phyloP scores from a whole-genome alignment of 2,113 vertebrate species.

The Gasterosteus nipponicus region DNA sequence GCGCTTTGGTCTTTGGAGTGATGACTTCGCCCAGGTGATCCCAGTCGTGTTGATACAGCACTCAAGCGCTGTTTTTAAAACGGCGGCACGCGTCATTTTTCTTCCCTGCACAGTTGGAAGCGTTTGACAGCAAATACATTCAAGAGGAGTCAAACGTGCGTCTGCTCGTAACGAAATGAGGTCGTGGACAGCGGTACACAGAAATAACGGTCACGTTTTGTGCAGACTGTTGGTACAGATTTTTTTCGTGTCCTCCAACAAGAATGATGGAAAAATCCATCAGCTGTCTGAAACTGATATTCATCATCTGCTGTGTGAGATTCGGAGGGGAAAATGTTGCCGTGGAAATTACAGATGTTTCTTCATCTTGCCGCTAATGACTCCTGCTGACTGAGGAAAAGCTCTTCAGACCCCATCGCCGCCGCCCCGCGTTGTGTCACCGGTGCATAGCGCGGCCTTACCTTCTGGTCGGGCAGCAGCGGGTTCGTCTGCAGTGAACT shows the following conservation, averaged over 20 bases:
- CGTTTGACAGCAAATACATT: slow-evolving; percentile 43
- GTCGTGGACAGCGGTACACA: slow-evolving; percentile 17
- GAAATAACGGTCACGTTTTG: slow-evolving; percentile 51
- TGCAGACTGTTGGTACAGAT: slow-evolving; percentile 50
- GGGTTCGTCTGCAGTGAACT: slow-evolving; percentile 99
- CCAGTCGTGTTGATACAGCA: slow-evolving; percentile 88
- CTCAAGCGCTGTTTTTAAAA: slow-evolving; percentile 80
- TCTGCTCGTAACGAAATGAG: slow-evolving; percentile 35
- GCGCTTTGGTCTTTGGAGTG: slow-evolving; percentile 76
- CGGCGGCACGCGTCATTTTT: slow-evolving; percentile 10
- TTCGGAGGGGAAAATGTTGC: slow-evolving; percentile 94
- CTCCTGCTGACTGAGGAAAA: slow-evolving; percentile 53
- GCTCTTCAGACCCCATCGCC: slow-evolving; percentile 6
- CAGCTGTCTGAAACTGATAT: slow-evolving; percentile 95
- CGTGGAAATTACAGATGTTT: slow-evolving; percentile 88
- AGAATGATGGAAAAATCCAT: slow-evolving; percentile 96
- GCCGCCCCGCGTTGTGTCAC: not conserved
- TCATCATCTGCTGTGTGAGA: slow-evolving; percentile 94
- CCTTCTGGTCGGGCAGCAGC: slow-evolving; percentile 99
- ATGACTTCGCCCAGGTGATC: slow-evolving; percentile 89
- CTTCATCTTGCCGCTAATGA: slow-evolving; percentile 48
- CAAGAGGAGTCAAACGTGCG: slow-evolving; percentile 39
- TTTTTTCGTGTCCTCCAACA: slow-evolving; percentile 83
- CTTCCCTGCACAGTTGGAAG: slow-evolving; percentile 7
- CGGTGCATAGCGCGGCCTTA: slow-evolving; percentile 74